Evolutionary conservation across 2,797 vertebrate genomes (phyloP).

Genomic region (Streptopelia turtur): DNA sequence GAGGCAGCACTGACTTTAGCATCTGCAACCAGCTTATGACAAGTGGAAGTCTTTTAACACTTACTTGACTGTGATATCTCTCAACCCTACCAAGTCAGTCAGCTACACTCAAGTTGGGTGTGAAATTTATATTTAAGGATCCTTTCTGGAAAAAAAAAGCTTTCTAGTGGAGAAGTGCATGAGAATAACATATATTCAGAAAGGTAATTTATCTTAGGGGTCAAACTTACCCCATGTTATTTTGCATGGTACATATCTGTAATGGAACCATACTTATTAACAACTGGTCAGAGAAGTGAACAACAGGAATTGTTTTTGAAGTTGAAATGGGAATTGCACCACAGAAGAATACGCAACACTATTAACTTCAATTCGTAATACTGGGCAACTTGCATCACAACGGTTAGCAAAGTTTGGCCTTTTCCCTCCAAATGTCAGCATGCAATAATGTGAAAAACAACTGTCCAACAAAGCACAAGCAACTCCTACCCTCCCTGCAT

Average conservation of each 20-base stretch:
- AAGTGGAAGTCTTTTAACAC: not conserved
- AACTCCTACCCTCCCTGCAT: accelerated
- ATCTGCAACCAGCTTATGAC: not conserved
- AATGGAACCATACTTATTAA: not conserved
- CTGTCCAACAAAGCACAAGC: not conserved
- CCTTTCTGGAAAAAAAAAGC: not conserved
- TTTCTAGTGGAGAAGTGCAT: not conserved
- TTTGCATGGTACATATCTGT: not conserved
- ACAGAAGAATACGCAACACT: not conserved
- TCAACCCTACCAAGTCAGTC: not conserved
- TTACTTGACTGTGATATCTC: not conserved
- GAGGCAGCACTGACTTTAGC: not conserved
- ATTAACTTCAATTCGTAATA: not conserved
- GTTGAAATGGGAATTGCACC: not conserved
- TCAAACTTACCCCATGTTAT: not conserved
- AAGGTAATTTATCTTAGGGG: not conserved
- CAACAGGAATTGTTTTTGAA: not conserved
- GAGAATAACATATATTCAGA: not conserved
- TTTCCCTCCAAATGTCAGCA: not conserved
- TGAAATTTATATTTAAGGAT: not conserved
- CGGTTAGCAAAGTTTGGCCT: not conserved
- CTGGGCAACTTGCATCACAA: not conserved
- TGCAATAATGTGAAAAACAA: not conserved
- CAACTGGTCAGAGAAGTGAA: not conserved
- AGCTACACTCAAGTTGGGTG: not conserved